Evolutionary conservation across 2,113 vertebrate genomes (phyloP).

Genomic region (Plecotus auritus): DNA sequence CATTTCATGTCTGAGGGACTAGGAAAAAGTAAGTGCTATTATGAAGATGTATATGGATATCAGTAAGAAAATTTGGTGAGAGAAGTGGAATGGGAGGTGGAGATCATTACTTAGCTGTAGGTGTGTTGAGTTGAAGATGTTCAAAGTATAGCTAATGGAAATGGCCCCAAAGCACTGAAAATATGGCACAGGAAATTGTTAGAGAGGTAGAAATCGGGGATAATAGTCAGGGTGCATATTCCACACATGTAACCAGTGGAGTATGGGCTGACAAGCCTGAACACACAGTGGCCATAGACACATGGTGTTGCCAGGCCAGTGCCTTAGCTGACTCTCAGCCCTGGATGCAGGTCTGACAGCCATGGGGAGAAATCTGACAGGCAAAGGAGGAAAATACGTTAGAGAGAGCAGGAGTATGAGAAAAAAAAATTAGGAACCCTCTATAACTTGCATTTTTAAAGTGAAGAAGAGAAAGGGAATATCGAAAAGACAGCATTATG

Average conservation of each 20-base stretch:
- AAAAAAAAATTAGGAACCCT: neutral
- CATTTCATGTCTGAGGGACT: neutral
- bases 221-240: neutral
- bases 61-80: neutral
- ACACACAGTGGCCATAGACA: no score
- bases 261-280: accelerated
- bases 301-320: accelerated
- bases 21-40: neutral
- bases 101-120: neutral
- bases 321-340: accelerated
- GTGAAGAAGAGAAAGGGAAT: neutral
- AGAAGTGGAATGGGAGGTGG: accelerated
- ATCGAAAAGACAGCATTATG: neutral
- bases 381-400: neutral
- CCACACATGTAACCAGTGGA: neutral
- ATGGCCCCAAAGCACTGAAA: neutral
- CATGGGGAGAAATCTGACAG: accelerated
- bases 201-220: neutral
- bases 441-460: neutral
- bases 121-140: neutral
- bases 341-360: neutral
- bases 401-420: neutral
- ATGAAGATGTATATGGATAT: neutral
- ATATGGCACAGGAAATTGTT: neutral
- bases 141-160: neutral